A percentile compares a stretch with the other conserved stretches of the same genome.
Conservation (phyloP, 1,140 invertebrate species). For the Trypoxylus dichotomus region DNA sequence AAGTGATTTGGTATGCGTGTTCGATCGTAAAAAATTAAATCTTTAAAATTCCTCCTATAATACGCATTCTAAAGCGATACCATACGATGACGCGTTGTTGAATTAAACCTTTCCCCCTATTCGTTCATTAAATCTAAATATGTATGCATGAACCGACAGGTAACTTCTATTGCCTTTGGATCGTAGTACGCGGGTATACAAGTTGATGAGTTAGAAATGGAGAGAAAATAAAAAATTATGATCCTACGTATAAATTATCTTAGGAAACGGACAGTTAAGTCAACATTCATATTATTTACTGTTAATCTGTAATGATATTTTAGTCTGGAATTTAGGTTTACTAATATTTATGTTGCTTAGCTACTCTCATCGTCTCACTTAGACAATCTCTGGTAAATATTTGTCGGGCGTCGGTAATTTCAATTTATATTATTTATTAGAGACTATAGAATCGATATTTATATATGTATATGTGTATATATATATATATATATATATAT, state of each 20-base stretch:
- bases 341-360: not conserved
- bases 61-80: not conserved
- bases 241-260: constrained; percentile 3
- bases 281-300: constrained; percentile 22
- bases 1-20: not conserved
- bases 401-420: not conserved
- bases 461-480: too few relatives aligned
- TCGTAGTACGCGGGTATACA: not conserved
- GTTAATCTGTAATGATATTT: constrained; percentile 16
- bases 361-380: not conserved
- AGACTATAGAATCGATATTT: not conserved
- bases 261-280: not conserved
- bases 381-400: not conserved
- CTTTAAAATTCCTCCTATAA: not conserved
- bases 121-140: not conserved
- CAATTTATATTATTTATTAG: constrained; percentile 17
- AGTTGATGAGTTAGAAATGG: not conserved
- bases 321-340: constrained; percentile 12
- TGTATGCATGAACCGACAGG: not conserved
- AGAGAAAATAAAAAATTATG: not conserved
- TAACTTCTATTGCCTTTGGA: not conserved
- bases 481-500: too few relatives aligned
- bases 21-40: not conserved
- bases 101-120: not conserved
- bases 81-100: not conserved